A percentile compares a stretch with the other conserved stretches of the same genome.
Evolutionary conservation across 2,888 invertebrate genomes (phyloP).

Genomic region (Caenorhabditis sp.): DNA sequence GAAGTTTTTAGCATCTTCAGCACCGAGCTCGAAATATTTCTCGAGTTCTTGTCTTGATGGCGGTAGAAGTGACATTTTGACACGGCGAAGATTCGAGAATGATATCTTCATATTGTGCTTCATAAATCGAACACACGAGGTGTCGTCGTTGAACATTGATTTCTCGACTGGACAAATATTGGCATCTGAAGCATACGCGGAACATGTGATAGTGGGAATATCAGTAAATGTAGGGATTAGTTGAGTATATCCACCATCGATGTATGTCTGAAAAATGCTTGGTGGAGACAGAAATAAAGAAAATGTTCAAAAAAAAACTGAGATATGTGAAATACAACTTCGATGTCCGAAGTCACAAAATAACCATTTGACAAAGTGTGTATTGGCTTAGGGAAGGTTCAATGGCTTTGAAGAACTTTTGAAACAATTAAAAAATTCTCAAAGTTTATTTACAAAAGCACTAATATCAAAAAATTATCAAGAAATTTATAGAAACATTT

Average conservation of each 20-base stretch:
- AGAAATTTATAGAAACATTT: too few relatives aligned
- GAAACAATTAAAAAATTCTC: too few relatives aligned
- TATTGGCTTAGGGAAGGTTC: too few relatives aligned
- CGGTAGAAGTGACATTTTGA: conserved; percentile 72
- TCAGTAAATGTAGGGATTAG: conserved; percentile 91
- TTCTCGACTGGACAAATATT: conserved; percentile 62
- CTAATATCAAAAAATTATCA: too few relatives aligned
- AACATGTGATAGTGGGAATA: conserved; percentile 87
- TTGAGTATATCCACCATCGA: conserved; percentile 95
- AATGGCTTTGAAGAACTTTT: too few relatives aligned
- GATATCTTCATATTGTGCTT: conserved; percentile 71
- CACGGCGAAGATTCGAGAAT: conserved; percentile 69
- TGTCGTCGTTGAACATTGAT: conserved; percentile 55
- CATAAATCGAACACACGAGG: conserved; percentile 61
- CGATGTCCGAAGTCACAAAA: too few relatives aligned
- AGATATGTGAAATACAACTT: too few relatives aligned
- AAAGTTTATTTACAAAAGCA: too few relatives aligned
- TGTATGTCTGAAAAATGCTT: conserved; percentile 77
- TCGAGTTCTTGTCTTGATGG: conserved; percentile 67
- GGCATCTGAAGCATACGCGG: conserved; percentile 83
- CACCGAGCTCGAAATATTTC: conserved; percentile 71
- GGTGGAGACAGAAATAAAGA: too few relatives aligned
- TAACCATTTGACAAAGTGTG: too few relatives aligned
- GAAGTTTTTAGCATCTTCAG: conserved; percentile 64
- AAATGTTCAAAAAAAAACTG: too few relatives aligned